phyloP scores from a whole-genome alignment of 2,113 vertebrate species.

The Haemorhous mexicanus region DNA sequence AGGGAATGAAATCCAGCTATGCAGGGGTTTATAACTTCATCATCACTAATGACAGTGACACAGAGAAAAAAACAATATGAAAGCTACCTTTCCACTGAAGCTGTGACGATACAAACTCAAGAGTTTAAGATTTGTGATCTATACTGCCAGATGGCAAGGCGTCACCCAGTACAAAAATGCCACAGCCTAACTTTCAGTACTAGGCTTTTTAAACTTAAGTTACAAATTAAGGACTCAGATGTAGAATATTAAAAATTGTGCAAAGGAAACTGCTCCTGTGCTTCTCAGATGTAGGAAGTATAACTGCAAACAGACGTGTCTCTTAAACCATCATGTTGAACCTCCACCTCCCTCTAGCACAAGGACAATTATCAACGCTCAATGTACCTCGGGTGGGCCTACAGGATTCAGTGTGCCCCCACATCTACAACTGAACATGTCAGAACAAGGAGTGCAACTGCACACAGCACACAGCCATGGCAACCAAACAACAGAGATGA shows the following conservation, averaged over 20 bases:
- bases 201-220: background rate
- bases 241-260: background rate
- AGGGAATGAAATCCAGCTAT: background rate
- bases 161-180: background rate
- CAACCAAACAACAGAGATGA: background rate
- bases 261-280: background rate
- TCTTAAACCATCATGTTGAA: background rate
- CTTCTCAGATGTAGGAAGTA: background rate
- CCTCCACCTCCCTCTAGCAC: background rate
- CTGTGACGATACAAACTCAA: background rate
- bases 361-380: accelerated
- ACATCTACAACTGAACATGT: background rate
- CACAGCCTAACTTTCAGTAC: background rate
- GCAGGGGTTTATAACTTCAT: background rate
- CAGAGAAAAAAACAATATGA: background rate
- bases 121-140: background rate
- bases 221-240: background rate
- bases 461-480: background rate
- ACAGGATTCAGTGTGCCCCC: background rate
- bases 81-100: background rate
- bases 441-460: background rate
- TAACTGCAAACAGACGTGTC: accelerated
- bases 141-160: background rate
- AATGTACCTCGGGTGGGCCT: accelerated
- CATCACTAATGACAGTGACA: background rate